Base-by-base conservation (phyloP, 2,113 vertebrate species). In the Athene cunicularia region DNA sequence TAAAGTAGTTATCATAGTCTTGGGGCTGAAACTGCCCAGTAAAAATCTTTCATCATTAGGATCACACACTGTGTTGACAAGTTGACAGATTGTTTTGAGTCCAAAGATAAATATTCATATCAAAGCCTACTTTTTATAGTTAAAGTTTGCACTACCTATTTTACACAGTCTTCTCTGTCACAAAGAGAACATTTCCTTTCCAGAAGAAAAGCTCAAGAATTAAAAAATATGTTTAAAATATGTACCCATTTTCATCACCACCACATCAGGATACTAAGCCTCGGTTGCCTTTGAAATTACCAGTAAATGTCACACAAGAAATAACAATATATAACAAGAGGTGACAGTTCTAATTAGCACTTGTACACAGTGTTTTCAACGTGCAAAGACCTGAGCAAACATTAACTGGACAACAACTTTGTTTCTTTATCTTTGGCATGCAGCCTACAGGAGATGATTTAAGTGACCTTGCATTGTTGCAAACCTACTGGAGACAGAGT, bases 401-500 rank as follows among this genome's bases (percentile, higher is more conserved):
- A 93, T 60, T 88, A 91, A 94, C 89, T 75, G 93, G 91, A 91
- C 91, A 90, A 94, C 70, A 80, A 71, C 49, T 74, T 43, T 74
- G 85, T 91, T 97, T 75, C 92, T 89, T 97, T 97, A 95, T 95
- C 94, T 96, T 90, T 95, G 94, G 93, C 93, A 96, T 7, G 32
- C 45, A 88, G 93, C 89, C 93, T 90, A 95, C 93, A 94, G 96
- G 97, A 97, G 86, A 97, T 95, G 89, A 95, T 93, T 95, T 94
- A 68, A 95, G 77, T 95, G 97, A 97, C 95, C 96, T 97, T 95
- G 96, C 75, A 96, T 95, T 97, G 93, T 97, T 97, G 93, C 62
- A 94, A 95, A 85, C 81, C 70, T 93, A 86, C 75, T 94, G 93
- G 93, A 95, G 91, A 85, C 93, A 82, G 74, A 95, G 91, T 90